These are phyloP conservation scores for Catharus fuscescens DNA, from an alignment of 2,113 vertebrate genomes.

Conservation along the genomic window DNA sequence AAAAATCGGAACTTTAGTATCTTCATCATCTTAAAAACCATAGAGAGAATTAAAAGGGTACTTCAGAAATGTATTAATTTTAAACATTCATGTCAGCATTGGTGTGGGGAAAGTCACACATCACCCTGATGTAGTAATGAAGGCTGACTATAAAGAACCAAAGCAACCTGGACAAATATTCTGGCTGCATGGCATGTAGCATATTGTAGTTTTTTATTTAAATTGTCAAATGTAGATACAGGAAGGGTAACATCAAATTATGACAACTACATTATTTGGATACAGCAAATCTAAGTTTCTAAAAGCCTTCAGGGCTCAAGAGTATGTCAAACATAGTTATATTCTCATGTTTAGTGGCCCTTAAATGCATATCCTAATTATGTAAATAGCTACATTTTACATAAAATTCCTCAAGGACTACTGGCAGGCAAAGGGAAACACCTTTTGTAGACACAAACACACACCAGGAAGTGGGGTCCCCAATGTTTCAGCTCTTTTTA, in stretches of 20 bases:
- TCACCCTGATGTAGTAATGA: neutral
- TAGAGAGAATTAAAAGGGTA: neutral
- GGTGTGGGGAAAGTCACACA: neutral
- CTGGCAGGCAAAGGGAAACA: neutral
- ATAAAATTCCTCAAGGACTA: conserved; percentile 31
- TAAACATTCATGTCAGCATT: neutral
- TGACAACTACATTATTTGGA: conserved; percentile 51
- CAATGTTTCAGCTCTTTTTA: neutral
- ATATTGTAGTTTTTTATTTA: conserved; percentile 13
- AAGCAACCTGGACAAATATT: neutral
- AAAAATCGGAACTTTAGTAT: neutral
- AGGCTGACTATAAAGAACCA: neutral
- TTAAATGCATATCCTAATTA: conserved; percentile 52
- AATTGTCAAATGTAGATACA: neutral
- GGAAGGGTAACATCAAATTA: conserved; percentile 25
- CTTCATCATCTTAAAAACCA: neutral
- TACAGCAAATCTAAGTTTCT: conserved; percentile 55
- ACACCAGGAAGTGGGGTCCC: neutral
- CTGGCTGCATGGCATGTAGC: neutral
- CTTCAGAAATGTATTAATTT: neutral
- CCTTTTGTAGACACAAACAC: neutral
- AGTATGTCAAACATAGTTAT: conserved; percentile 44
- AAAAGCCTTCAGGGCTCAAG: conserved; percentile 48
- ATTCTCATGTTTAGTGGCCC: conserved; percentile 18
- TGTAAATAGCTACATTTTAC: conserved; percentile 53